Conservation (phyloP, 2,113 vertebrate species). For the Heloderma charlesbogerti region DNA sequence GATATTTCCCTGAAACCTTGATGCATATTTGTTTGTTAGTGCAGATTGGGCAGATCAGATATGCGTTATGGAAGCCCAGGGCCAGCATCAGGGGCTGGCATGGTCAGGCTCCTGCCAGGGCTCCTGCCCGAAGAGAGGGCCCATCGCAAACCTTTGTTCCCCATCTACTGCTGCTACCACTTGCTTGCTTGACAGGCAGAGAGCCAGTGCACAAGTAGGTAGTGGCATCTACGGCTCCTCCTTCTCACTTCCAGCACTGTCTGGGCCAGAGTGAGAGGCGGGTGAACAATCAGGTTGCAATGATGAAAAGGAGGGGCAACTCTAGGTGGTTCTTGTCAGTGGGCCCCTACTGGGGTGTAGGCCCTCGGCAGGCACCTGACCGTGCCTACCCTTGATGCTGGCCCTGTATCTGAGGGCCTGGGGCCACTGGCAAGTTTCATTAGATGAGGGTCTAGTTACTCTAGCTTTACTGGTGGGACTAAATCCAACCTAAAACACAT, state of each 20-base stretch:
- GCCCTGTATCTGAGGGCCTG: neutral
- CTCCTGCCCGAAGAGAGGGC: neutral
- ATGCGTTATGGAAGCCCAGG: neutral
- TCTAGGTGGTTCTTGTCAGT: too few species aligned
- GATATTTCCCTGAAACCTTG: neutral
- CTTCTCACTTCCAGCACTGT: too few species aligned
- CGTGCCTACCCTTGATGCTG: too few species aligned
- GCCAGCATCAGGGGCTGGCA: neutral
- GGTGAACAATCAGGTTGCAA: too few species aligned
- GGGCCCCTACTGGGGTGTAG: too few species aligned
- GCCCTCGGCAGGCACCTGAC: too few species aligned
- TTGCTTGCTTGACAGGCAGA: too few species aligned
- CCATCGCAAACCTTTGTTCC: neutral
- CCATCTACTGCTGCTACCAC: too few species aligned
- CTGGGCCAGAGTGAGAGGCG: too few species aligned
- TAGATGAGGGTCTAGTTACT: neutral
- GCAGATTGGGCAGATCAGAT: neutral
- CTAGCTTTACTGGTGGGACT: neutral
- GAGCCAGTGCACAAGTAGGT: too few species aligned
- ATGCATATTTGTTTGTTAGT: neutral
- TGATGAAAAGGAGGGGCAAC: too few species aligned
- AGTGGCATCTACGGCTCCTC: too few species aligned
- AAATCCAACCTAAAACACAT: neutral
- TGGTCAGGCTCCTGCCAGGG: neutral
- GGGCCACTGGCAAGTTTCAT: neutral